Evolutionary conservation across 2,797 vertebrate genomes (phyloP).

Genomic region (Platyrinchus mystaceus): DNA sequence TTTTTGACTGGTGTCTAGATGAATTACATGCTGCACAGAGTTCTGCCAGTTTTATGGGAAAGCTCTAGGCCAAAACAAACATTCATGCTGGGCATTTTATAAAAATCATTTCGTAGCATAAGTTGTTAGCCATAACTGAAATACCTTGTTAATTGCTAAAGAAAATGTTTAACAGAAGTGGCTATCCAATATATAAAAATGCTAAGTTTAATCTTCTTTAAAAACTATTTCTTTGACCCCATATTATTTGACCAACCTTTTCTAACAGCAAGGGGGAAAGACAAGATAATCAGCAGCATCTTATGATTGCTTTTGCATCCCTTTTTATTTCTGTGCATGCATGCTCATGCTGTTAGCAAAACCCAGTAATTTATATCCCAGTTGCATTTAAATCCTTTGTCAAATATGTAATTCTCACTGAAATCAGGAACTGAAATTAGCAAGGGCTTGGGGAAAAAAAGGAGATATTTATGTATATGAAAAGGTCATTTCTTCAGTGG

Average conservation of each 20-base stretch:
- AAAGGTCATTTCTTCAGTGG: conserved; percentile 20
- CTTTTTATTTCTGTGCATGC: background rate
- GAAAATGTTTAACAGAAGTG: background rate
- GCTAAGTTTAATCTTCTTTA: background rate
- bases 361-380: background rate
- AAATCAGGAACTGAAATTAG: conserved; percentile 51
- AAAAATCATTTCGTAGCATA: background rate
- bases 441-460: background rate
- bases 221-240: background rate
- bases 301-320: background rate
- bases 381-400: background rate
- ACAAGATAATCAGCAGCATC: background rate
- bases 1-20: background rate
- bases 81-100: background rate
- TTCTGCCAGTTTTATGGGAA: background rate
- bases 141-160: background rate
- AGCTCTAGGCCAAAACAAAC: background rate
- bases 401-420: background rate
- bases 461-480: background rate
- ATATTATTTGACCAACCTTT: background rate
- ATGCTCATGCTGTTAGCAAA: background rate
- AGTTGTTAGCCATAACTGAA: background rate
- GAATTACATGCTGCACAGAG: background rate
- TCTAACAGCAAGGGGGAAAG: background rate
- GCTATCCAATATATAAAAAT: background rate